Conservation (phyloP, 2,797 vertebrate genomes). For the Chaunax sp. region DNA sequence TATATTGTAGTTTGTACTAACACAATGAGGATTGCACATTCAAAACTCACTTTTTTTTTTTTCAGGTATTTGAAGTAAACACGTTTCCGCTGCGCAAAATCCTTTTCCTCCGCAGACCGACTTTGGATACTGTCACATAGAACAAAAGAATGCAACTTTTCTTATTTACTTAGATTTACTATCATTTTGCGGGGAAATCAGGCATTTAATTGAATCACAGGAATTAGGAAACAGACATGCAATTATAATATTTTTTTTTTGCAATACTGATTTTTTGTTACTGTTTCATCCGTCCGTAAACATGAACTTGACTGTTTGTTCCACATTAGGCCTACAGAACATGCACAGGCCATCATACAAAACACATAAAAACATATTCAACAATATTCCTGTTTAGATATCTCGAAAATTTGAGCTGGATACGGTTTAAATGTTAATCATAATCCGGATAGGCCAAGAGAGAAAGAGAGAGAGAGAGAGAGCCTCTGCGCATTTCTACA, state of each 20-base stretch:
- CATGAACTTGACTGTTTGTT: constrained; percentile 71
- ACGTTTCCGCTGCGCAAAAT: neutral
- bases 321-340: constrained; percentile 27
- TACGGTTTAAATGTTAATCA: neutral
- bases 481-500: constrained; percentile 33
- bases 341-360: constrained; percentile 34
- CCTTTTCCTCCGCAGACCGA: constrained; percentile 1
- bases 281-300: constrained; percentile 48
- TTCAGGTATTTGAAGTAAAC: constrained; percentile 19
- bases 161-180: constrained; percentile 13
- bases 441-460: neutral
- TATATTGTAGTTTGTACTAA: constrained; percentile 7
- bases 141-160: neutral
- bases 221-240: constrained; percentile 56
- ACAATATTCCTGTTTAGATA: constrained; percentile 22
- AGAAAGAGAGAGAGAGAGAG: constrained; percentile 1
- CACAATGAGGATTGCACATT: constrained; percentile 14
- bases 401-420: constrained; percentile 6
- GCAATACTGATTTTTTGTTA: constrained; percentile 9
- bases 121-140: constrained; percentile 13
- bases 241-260: constrained; percentile 25
- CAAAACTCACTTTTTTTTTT: constrained; percentile 11
- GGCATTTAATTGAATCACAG: constrained; percentile 45
- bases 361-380: constrained; percentile 28
- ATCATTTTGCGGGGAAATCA: constrained; percentile 11